These are phyloP conservation scores for Synergus itoensis DNA, from an alignment of 2,888 invertebrate genomes.

Conservation along the genomic window DNA sequence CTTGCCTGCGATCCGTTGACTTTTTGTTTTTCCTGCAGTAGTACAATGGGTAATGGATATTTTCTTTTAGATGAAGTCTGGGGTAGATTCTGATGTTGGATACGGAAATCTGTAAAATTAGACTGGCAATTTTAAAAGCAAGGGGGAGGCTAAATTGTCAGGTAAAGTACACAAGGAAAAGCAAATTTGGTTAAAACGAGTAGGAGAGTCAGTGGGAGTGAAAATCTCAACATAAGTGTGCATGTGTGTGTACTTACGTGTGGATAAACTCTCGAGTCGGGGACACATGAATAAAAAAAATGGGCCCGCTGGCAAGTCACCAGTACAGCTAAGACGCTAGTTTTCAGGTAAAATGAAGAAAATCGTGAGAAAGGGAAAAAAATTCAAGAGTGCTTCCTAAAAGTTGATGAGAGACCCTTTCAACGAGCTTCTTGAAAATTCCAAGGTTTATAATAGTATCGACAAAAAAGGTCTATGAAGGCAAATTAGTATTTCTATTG, in stretches of 20 bases:
- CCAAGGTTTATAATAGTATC: not conserved
- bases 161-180: conserved; percentile 57
- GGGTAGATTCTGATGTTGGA: not conserved
- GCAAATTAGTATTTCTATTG: not conserved
- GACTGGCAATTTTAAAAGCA: not conserved
- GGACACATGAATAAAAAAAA: conserved; percentile 67
- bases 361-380: conserved; percentile 49
- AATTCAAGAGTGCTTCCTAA: conserved; percentile 12
- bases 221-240: conserved; percentile 30
- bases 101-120: not conserved
- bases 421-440: not conserved
- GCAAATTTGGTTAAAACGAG: conserved; percentile 61
- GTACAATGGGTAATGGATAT: conserved; percentile 8
- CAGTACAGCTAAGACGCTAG: conserved; percentile 60
- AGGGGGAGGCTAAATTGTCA: not conserved
- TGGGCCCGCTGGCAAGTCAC: conserved; percentile 60
- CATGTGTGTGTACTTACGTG: conserved; percentile 20
- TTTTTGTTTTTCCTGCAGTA: conserved; percentile 24
- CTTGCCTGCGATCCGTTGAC: not conserved
- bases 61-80: conserved; percentile 7
- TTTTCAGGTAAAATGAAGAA: conserved; percentile 48
- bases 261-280: conserved; percentile 62
- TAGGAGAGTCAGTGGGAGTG: conserved; percentile 6
- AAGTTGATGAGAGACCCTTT: not conserved
- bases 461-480: not conserved